Percentiles rank a stretch among this genome's conserved stretches.
These are phyloP conservation scores for Copidosoma floridanum DNA, from an alignment of 1,140 invertebrate species.

Conservation along the genomic window DNA sequence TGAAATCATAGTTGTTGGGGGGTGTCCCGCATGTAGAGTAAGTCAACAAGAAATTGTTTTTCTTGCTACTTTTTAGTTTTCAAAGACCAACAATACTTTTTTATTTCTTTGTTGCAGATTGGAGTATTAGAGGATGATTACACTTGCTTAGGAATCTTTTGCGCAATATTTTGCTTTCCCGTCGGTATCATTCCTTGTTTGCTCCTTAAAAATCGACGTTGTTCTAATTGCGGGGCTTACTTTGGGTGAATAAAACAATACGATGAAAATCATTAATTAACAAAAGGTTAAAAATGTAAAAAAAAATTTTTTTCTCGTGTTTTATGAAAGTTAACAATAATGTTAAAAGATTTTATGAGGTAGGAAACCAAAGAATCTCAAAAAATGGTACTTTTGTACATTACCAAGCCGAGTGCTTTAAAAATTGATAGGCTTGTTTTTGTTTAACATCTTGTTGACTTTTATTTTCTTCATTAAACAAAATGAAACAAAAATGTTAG, in stretches of 20 bases:
- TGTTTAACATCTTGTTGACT: no score
- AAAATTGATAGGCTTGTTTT: no score
- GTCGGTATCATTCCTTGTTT: conserved; percentile 81
- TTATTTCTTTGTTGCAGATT: conserved; percentile 55
- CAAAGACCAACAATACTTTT: conserved; percentile 14
- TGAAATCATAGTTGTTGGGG: conserved; percentile 72
- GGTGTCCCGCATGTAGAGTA: conserved; percentile 79
- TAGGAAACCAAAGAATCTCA: no score
- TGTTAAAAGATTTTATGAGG: no score
- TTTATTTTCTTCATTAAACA: no score
- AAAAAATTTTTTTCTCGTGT: no score
- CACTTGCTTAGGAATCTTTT: conserved; percentile 76
- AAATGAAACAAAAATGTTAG: no score
- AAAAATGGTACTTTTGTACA: no score
- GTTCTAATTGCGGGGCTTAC: conserved; percentile 80
- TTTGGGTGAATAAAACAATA: conserved; percentile 60
- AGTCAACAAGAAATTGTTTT: conserved; percentile 36
- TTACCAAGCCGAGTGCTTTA: no score
- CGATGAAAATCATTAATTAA: neutral
- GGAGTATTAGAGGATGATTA: conserved; percentile 83
- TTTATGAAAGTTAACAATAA: no score
- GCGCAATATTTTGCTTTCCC: conserved; percentile 84
- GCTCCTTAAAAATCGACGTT: conserved; percentile 73
- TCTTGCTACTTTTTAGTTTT: no score
- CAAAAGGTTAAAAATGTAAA: no score